A percentile compares a stretch with the other conserved stretches of the same genome.
phyloP scores from a whole-genome alignment of 2,113 vertebrate genomes.

The Tonatia bakeri region DNA sequence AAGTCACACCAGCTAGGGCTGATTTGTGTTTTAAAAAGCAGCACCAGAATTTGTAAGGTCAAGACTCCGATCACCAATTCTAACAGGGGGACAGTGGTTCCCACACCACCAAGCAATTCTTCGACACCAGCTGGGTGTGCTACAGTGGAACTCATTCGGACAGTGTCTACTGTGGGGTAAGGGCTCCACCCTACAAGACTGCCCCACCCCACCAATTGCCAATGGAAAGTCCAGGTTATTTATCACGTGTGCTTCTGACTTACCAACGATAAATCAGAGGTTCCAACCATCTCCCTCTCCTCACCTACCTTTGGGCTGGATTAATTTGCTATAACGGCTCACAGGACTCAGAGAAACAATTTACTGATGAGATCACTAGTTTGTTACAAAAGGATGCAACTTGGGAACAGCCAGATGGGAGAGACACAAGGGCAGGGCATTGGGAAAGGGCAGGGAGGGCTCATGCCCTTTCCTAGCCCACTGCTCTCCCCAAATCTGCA shows the following conservation, averaged over 20 bases:
- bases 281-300: background rate
- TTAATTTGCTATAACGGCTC: background rate
- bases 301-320: background rate
- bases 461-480: rapidly evolving
- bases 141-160: background rate
- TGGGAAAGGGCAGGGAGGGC: background rate
- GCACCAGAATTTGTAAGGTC: background rate
- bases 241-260: background rate
- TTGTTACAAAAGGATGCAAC: background rate
- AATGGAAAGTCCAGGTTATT: background rate
- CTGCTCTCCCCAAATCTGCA: background rate
- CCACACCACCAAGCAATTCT: background rate
- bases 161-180: background rate
- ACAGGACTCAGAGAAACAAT: background rate
- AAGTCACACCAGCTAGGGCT: no score
- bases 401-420: background rate
- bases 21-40: background rate
- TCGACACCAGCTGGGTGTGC: background rate
- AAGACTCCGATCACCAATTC: background rate
- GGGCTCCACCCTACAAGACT: background rate
- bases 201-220: background rate
- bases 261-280: background rate
- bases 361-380: background rate
- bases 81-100: no score
- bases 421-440: background rate